Evolutionary conservation across 2,888 invertebrate genomes (phyloP).

Genomic region (Sisyra nigra): DNA sequence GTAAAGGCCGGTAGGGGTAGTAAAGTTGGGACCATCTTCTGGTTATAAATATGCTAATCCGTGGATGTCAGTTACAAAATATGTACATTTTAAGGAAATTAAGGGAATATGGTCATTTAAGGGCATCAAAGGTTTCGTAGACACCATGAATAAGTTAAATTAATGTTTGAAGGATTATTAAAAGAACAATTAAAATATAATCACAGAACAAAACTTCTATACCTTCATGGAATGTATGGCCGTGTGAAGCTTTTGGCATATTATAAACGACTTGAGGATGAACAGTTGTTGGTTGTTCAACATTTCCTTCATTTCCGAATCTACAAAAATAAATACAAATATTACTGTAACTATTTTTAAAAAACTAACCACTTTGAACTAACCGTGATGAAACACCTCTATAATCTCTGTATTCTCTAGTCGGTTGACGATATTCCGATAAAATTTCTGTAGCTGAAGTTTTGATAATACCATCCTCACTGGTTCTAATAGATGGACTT

Average conservation of each 20-base stretch:
- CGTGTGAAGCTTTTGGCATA: constrained; percentile 31
- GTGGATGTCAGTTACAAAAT: too few relatives aligned
- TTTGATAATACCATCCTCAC: constrained; percentile 27
- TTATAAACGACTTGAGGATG: constrained; percentile 41
- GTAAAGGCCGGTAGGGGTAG: too few relatives aligned
- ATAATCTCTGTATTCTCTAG: constrained; percentile 35
- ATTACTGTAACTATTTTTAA: not conserved
- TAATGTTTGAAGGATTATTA: too few relatives aligned
- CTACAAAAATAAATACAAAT: constrained; percentile 18
- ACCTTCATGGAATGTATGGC: constrained; percentile 16
- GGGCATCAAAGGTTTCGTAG: too few relatives aligned
- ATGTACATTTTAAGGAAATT: too few relatives aligned
- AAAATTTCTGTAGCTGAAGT: constrained; percentile 35
- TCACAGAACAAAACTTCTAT: too few relatives aligned
- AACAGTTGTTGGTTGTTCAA: constrained; percentile 28
- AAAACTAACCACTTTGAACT: not conserved
- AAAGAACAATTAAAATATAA: too few relatives aligned
- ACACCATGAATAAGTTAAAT: too few relatives aligned
- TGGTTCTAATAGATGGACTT: constrained; percentile 15
- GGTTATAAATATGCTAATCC: too few relatives aligned
- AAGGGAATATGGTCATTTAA: too few relatives aligned
- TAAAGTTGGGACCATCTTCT: too few relatives aligned
- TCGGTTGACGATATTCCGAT: constrained; percentile 35
- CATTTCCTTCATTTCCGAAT: constrained; percentile 15
- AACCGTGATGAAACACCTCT: constrained; percentile 15